Percentiles rank a stretch among this genome's conserved stretches.
These are phyloP conservation scores for Temnothorax ravouxi DNA, from an alignment of 2,888 invertebrate genomes.

Conservation along the genomic window DNA sequence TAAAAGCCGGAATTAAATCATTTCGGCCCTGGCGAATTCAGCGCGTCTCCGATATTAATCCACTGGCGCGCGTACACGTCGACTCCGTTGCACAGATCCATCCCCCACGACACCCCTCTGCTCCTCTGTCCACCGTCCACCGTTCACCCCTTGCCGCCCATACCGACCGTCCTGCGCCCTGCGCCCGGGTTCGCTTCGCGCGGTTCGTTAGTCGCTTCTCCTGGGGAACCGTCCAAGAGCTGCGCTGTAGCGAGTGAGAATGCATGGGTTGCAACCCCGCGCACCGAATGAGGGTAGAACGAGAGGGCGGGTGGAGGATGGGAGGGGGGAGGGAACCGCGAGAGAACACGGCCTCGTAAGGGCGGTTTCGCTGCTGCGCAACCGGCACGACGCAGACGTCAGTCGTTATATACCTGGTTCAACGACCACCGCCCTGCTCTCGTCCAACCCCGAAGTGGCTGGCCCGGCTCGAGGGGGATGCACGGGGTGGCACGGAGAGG, in stretches of 20 bases:
- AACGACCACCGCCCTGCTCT: slow-evolving; percentile 86
- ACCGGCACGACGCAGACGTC: slow-evolving; percentile 82
- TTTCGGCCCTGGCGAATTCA: slow-evolving; percentile 29
- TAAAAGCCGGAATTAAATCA: slow-evolving; percentile 55
- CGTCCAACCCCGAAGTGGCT: slow-evolving; percentile 82
- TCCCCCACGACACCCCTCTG: neutral
- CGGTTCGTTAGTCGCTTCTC: slow-evolving; percentile 46
- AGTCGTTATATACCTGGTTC: slow-evolving; percentile 83
- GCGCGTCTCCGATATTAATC: slow-evolving; percentile 42
- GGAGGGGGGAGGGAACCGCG: neutral
- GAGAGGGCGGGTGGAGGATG: slow-evolving; percentile 5
- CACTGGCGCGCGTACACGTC: slow-evolving; percentile 39
- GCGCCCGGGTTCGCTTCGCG: slow-evolving; percentile 26
- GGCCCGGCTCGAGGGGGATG: slow-evolving; percentile 68
- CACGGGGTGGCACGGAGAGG: slow-evolving; percentile 64
- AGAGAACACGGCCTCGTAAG: slow-evolving; percentile 8
- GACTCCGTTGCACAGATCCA: slow-evolving; percentile 40
- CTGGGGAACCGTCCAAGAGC: slow-evolving; percentile 49
- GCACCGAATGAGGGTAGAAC: neutral
- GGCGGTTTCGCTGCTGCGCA: slow-evolving; percentile 67
- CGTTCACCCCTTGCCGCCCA: neutral
- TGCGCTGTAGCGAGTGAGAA: slow-evolving; percentile 30
- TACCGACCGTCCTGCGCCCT: neutral
- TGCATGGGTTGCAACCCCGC: slow-evolving; percentile 49
- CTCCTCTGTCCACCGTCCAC: neutral